Evolutionary conservation across 2,797 vertebrate species (phyloP), one percentile per base, ranked within the genome.

Genomic region (Hybognathus amarus): DNA sequence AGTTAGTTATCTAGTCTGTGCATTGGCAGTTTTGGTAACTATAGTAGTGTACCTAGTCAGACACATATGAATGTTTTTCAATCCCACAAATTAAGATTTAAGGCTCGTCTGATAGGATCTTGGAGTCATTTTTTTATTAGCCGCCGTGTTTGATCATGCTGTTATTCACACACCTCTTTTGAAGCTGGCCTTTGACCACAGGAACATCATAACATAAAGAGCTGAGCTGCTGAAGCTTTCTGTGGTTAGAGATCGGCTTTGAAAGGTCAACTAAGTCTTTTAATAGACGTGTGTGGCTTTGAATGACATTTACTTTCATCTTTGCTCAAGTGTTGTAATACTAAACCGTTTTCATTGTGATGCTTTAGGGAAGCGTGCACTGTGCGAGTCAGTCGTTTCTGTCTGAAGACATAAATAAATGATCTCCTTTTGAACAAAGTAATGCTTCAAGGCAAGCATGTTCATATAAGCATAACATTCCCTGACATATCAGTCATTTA

Each of bases 271-370:
- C 73, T 50, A n/a, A 52, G 36, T 75, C 73, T 85, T 85, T 85
- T 82, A 70, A 77, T 85, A 85, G 79, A 76, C 7, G 17, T 63
- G 17, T 71, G 66, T 27, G 66, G 66, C 79, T 70, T 77, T 70
- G 74, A 50, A 20, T 81, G 74, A 85, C 84, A 82, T 85, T 85
- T 77, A 70, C 80, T 82, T 82, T 81, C 79, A 77, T 85, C 80
- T 76, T 74, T 40, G 12, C 80, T 66, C 59, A 56, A 76, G 79
- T 81, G 27, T 71, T 71, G 54, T 50, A 33, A 63, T 20, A 15
- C 30, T 68, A 13, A n/a, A 27, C 38, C 15, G 3, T 30, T 56
- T n/a, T 61, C 4, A 11, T n/a, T 61, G 27, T 68, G 64, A 24
- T 68, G 64, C 77, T 68, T 24, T 68, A 15, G 20, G 36, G 70